These are phyloP conservation scores for Paratilapia polleni DNA, from an alignment of 2,113 vertebrate genomes.

Conservation along the genomic window DNA sequence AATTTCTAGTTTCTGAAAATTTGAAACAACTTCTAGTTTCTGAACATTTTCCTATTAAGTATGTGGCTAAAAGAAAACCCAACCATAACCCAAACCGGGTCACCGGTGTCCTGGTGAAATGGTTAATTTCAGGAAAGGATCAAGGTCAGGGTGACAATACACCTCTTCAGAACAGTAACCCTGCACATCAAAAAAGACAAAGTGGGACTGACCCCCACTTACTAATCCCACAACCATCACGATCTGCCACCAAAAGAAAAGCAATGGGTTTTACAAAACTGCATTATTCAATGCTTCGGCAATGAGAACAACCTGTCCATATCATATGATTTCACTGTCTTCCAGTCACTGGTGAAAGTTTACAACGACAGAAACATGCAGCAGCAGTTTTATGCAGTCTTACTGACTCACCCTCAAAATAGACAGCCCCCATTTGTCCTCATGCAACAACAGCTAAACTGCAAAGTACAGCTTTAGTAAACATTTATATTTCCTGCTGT, in stretches of 20 bases:
- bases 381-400: not conserved
- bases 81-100: not conserved
- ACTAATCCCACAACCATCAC: not conserved
- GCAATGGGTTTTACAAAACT: accelerated
- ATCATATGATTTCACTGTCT: not conserved
- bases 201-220: not conserved
- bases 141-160: accelerated
- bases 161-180: no score
- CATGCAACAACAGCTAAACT: not conserved
- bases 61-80: not conserved
- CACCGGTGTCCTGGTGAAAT: not conserved
- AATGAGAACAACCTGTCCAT: not conserved
- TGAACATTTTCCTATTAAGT: not conserved
- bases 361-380: not conserved
- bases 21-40: not conserved
- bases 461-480: not conserved
- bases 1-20: not conserved
- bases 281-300: not conserved
- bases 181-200: no score
- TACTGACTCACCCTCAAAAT: conserved; percentile 17
- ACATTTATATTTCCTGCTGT: not conserved
- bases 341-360: not conserved
- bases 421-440: not conserved
- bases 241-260: no score
- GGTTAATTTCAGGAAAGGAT: not conserved